These are phyloP conservation scores for Aphelenchoides besseyi DNA, from an alignment of 1,140 invertebrate genomes.

Conservation along the genomic window DNA sequence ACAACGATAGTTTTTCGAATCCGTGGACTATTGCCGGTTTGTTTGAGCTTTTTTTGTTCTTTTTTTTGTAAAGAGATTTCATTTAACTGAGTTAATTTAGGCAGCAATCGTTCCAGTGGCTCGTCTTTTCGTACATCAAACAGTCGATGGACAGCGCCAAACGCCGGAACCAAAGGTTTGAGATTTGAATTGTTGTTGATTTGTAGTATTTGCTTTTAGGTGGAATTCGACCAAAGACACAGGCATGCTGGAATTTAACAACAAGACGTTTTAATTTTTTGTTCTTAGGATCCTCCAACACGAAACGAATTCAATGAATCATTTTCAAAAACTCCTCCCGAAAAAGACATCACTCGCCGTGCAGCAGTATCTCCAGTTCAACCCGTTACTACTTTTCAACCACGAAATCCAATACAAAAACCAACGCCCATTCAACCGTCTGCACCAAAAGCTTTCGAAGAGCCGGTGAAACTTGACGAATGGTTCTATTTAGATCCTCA, in stretches of 20 bases:
- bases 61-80: constrained; percentile 12
- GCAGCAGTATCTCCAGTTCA: neutral
- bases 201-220: neutral
- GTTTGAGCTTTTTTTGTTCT: neutral
- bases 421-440: neutral
- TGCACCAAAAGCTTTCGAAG: neutral
- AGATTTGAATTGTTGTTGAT: neutral
- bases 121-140: constrained; percentile 14
- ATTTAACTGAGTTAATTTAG: no score
- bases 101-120: constrained; percentile 9
- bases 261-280: constrained; percentile 11
- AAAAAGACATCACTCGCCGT: neutral
- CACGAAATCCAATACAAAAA: neutral
- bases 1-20: neutral
- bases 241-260: no score
- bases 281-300: constrained; percentile 14
- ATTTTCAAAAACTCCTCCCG: neutral
- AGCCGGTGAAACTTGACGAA: constrained; percentile 14
- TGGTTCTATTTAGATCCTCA: constrained; percentile 45
- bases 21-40: constrained; percentile 37
- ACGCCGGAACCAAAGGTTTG: neutral
- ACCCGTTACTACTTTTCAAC: neutral
- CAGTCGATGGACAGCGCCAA: neutral
- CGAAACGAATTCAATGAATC: neutral
- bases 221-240: neutral